A percentile compares a stretch with the other conserved stretches of the same genome.
Evolutionary conservation across 53 echinoderm and acorn worm species (phyloP).

Genomic region (Crossaster papposus): DNA sequence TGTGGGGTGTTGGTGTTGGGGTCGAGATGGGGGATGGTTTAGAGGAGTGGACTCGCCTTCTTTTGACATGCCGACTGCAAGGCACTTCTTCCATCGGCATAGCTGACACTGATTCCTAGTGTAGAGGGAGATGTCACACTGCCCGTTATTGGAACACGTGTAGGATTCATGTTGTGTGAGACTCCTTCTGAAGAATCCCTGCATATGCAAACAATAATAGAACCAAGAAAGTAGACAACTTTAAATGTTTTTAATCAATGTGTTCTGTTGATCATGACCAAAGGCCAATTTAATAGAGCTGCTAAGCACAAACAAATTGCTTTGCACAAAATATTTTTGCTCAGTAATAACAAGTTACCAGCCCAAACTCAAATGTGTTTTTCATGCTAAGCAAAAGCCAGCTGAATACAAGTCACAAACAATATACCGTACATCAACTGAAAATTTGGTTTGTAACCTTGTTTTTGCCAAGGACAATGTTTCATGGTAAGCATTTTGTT

Average conservation of each 20-base stretch:
- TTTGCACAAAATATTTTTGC: no score
- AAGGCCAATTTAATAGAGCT: no score
- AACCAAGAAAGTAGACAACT: not conserved
- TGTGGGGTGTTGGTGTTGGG: no score
- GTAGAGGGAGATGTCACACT: constrained; percentile 96
- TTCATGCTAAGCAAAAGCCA: no score
- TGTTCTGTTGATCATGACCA: not conserved
- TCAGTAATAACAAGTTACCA: no score
- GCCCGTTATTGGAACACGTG: constrained; percentile 97
- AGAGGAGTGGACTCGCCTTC: constrained; percentile 74
- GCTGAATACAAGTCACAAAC: no score
- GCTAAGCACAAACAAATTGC: no score
- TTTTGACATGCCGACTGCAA: constrained; percentile 97
- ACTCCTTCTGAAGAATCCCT: constrained; percentile 99
- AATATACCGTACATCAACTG: no score
- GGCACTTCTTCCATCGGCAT: constrained; percentile 98
- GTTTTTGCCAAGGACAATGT: no score
- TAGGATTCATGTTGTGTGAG: constrained; percentile 98
- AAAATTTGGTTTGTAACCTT: no score
- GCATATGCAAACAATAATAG: constrained; percentile 35
- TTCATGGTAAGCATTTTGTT: no score
- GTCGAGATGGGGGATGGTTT: not conserved
- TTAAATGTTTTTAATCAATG: not conserved
- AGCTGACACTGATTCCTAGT: constrained; percentile 98
- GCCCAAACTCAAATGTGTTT: no score